phyloP scores from a whole-genome alignment of 2,888 invertebrate genomes.

The Dexiosoma caninum region DNA sequence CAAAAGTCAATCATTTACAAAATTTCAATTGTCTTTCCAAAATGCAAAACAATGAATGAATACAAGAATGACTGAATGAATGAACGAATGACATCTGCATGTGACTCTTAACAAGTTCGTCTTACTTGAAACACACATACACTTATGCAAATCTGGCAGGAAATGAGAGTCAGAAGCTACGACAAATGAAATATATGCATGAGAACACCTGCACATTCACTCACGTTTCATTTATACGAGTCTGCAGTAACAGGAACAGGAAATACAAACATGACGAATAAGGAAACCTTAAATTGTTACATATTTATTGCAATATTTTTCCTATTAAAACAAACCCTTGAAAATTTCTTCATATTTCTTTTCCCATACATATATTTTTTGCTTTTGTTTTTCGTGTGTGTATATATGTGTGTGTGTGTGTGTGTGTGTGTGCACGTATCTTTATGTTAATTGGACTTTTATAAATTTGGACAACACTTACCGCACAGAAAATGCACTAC shows the following conservation, averaged over 20 bases:
- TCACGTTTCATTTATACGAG: background rate
- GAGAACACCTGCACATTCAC: background rate
- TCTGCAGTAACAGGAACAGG: background rate
- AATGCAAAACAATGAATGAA: constrained; percentile 48
- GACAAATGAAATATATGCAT: constrained; percentile 4
- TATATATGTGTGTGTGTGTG: too few species aligned
- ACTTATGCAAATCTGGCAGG: background rate
- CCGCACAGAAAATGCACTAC: constrained; percentile 92
- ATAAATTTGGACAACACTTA: too few species aligned
- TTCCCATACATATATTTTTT: background rate
- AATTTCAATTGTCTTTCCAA: constrained; percentile 52
- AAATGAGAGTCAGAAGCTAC: constrained; percentile 21
- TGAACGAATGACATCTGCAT: constrained; percentile 45
- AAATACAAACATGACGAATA: constrained; percentile 12
- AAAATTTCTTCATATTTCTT: background rate
- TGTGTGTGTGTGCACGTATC: too few species aligned
- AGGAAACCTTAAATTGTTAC: background rate
- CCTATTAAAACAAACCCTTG: background rate
- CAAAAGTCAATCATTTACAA: constrained; percentile 58
- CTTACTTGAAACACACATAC: background rate
- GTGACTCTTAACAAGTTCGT: constrained; percentile 42
- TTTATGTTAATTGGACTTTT: too few species aligned
- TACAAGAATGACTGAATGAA: constrained; percentile 45
- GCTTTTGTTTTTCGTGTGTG: too few species aligned
- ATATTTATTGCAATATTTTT: background rate